Evolutionary conservation across 2,113 vertebrate species (phyloP).

Genomic region (Sclerurus mexicanus): DNA sequence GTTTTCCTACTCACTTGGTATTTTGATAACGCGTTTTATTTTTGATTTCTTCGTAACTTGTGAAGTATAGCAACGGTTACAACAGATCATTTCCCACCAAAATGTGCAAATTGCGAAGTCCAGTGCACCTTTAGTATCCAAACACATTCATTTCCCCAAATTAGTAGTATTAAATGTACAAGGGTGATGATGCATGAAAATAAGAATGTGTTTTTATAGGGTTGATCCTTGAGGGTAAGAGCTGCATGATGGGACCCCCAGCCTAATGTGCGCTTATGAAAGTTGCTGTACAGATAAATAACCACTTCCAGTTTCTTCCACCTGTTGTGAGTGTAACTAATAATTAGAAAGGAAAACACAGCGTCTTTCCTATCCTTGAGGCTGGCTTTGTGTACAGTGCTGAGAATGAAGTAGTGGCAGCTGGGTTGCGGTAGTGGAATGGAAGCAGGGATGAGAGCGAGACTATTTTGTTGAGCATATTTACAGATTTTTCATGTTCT

Average conservation of each 20-base stretch:
- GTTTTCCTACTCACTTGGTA: background rate
- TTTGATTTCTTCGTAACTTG: background rate
- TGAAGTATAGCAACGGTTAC: background rate
- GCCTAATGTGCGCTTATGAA: background rate
- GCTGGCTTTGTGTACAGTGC: background rate
- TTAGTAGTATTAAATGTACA: background rate
- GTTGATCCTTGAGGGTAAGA: background rate
- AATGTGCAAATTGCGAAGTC: background rate
- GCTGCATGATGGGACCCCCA: background rate
- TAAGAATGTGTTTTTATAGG: background rate
- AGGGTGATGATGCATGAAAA: background rate
- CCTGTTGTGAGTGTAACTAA: background rate
- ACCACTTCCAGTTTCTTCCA: background rate
- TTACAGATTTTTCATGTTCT: background rate
- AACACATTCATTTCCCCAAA: background rate
- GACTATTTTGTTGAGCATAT: background rate
- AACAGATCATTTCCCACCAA: background rate
- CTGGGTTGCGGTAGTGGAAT: background rate
- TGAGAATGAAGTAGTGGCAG: background rate
- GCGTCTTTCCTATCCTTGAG: background rate
- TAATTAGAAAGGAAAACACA: background rate
- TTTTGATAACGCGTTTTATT: background rate
- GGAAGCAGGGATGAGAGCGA: background rate
- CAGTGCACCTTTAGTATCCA: background rate
- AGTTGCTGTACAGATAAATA: background rate